phyloP scores from a whole-genome alignment of 2,888 invertebrate species.

The Athrips mouffetella region DNA sequence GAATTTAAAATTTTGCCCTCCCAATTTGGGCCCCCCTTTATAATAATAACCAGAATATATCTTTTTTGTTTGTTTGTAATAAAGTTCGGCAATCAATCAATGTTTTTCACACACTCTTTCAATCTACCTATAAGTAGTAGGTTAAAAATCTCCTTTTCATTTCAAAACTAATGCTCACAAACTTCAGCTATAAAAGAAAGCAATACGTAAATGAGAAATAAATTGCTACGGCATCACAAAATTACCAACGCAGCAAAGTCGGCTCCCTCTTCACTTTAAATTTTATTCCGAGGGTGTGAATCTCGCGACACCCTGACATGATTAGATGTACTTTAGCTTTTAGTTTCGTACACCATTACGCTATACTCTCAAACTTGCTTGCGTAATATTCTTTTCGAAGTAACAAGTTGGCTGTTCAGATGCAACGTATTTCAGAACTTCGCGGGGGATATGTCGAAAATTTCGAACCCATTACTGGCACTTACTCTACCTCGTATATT shows the following conservation, averaged over 20 bases:
- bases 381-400: slow-evolving; percentile 17
- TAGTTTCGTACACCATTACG: slow-evolving; percentile 35
- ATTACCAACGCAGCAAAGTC: neutral
- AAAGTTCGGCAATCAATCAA: no score
- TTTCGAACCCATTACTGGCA: slow-evolving; percentile 10
- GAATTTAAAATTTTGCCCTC: no score
- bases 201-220: no score
- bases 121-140: no score
- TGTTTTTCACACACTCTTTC: no score
- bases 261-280: neutral
- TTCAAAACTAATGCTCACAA: no score
- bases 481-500: slow-evolving; percentile 1
- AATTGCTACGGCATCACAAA: no score
- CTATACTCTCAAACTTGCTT: slow-evolving; percentile 37
- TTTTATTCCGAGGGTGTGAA: slow-evolving; percentile 10
- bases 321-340: slow-evolving; percentile 41
- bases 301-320: slow-evolving; percentile 25
- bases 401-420: slow-evolving; percentile 14
- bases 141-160: no score
- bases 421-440: slow-evolving; percentile 14
- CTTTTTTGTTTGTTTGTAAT: no score
- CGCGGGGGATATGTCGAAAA: slow-evolving; percentile 16
- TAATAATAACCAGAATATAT: no score
- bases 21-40: no score
- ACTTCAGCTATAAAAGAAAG: no score